Base-by-base conservation (phyloP, 2,888 invertebrate species). In the Yponomeuta evonymella region DNA sequence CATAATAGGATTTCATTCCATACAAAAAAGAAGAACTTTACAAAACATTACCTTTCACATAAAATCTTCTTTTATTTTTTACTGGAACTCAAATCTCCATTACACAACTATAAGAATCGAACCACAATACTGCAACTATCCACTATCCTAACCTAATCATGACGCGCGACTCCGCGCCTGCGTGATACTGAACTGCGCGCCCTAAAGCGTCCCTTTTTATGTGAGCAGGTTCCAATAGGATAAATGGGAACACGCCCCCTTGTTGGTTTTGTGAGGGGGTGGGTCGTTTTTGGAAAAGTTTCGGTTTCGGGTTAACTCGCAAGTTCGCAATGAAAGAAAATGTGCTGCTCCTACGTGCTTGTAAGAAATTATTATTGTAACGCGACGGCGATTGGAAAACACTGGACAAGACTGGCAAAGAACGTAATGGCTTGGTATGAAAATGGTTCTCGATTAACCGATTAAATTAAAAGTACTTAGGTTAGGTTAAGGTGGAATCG, bases 181-280 rank as follows among this genome's bases (percentile, higher is more conserved):
- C 77, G 79, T 76, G 65, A 33, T 12, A 30, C 70, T 29, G 62
- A 62, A 65, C 6, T 9, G 12, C 67, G 70, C 74, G 73, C 51
- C 51, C 51, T 58, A 58, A 58, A 15, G 15, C 51, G 51, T 74
- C 75, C 75, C 70, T 71, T 66, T 74, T 76, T 76, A 76, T 75
- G 62, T 48, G 48, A 58, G 48, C 63, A 48, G 68, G 72, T 73
- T 73, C 75, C 76, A 76, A 75, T 75, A 67, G 71, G 73, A 64
- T 64, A 48, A 72, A 69, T 66, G 67, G 72, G 72, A 81, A 77
- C 79, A 84, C 88, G 84, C 88, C 87, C 79, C 78, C 78, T 75
- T 74, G 76, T 78, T 75, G 72, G 73, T n/a, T 15, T 23, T 23
- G 62, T 63, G 23, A 30, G 43, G 64, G 51, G 43, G 23, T 64